These are phyloP conservation scores for Cheilosia impressa DNA, from an alignment of 2,888 invertebrate species.

Conservation along the genomic window DNA sequence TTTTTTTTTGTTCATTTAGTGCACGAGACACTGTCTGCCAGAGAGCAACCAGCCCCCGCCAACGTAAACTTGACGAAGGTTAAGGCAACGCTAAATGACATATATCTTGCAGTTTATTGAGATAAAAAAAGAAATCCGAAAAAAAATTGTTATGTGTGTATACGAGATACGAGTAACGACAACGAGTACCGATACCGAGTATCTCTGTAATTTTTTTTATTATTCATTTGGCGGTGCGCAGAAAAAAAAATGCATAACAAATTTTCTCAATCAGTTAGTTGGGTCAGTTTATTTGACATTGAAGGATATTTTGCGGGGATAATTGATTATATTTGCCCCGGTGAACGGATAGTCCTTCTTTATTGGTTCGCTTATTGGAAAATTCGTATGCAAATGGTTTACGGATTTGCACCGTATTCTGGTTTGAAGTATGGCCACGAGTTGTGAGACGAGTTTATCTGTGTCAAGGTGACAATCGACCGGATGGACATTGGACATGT, in stretches of 20 bases:
- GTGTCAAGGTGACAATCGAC: conserved; percentile 64
- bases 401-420: conserved; percentile 42
- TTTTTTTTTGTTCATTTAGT: conserved; percentile 3
- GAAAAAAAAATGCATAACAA: conserved; percentile 28
- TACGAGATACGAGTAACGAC: not conserved
- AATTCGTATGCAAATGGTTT: conserved; percentile 68
- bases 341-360: conserved; percentile 46
- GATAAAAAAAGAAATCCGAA: conserved; percentile 13
- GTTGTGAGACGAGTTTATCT: conserved; percentile 28
- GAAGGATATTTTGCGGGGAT: conserved; percentile 72
- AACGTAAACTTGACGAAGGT: conserved; percentile 67
- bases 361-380: conserved; percentile 54
- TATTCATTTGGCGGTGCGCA: conserved; percentile 4
- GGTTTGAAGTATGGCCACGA: conserved; percentile 25
- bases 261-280: conserved; percentile 56
- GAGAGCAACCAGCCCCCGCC: conserved; percentile 40
- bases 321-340: conserved; percentile 66
- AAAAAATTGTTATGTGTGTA: not conserved
- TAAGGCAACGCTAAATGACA: conserved; percentile 66
- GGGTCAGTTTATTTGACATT: conserved; percentile 70
- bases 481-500: conserved; percentile 50
- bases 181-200: not conserved
- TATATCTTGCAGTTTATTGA: conserved; percentile 54
- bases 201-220: conserved; percentile 26
- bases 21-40: conserved; percentile 23